These are phyloP conservation scores for Stegastes partitus DNA, from an alignment of 2,113 vertebrate genomes.

Conservation along the genomic window DNA sequence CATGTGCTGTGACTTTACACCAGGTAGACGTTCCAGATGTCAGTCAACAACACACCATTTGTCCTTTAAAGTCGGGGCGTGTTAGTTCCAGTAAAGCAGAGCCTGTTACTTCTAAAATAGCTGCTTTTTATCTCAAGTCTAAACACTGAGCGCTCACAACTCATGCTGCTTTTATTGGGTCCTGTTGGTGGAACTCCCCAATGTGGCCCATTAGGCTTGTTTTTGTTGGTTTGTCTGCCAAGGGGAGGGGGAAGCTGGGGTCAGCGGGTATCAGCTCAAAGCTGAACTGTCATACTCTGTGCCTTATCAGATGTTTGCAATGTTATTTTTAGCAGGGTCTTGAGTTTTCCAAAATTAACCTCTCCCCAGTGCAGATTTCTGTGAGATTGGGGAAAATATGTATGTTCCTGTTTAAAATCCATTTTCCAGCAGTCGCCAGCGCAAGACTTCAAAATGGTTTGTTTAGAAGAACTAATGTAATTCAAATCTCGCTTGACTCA, in stretches of 20 bases:
- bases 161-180: conserved; percentile 43
- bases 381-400: neutral
- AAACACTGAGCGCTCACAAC: conserved; percentile 22
- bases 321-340: neutral
- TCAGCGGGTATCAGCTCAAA: neutral
- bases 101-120: conserved; percentile 31
- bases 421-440: neutral
- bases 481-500: neutral
- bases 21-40: conserved; percentile 22
- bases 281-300: conserved; percentile 5
- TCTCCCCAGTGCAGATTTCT: neutral
- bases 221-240: conserved; percentile 15
- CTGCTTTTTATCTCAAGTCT: conserved; percentile 6
- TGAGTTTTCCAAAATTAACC: neutral
- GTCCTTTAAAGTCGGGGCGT: conserved; percentile 37
- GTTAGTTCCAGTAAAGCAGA: conserved; percentile 7
- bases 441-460: neutral
- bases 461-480: neutral
- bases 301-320: neutral
- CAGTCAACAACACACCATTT: conserved; percentile 33
- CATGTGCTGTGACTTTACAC: neutral
- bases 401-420: neutral
- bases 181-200: conserved; percentile 26
- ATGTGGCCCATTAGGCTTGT: conserved; percentile 23
- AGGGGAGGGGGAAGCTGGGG: neutral